phyloP scores from a whole-genome alignment of 1,140 invertebrate species.

The Muscidifurax raptorellus region DNA sequence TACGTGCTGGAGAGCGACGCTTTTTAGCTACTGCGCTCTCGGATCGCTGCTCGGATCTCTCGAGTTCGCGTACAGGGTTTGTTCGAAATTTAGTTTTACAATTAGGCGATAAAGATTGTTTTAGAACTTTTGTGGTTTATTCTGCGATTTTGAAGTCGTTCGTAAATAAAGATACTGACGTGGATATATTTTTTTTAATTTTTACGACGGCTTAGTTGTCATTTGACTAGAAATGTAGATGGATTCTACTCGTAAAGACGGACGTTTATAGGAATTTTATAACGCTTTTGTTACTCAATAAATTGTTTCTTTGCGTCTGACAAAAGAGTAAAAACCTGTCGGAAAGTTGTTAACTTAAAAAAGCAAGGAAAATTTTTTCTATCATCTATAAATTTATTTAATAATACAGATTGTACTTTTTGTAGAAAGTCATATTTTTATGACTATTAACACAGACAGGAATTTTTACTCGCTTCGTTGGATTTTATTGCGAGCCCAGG shows the following conservation, averaged over 20 bases:
- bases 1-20: neutral
- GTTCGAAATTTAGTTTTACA: neutral
- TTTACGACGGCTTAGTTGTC: conserved; percentile 32
- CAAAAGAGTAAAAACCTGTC: neutral
- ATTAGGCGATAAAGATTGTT: conserved; percentile 1
- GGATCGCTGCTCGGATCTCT: neutral
- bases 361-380: neutral
- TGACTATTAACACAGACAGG: neutral
- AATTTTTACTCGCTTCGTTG: neutral
- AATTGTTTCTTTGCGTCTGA: conserved; percentile 4
- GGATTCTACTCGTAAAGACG: neutral
- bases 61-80: neutral
- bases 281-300: conserved; percentile 18
- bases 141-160: no score
- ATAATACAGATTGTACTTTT: neutral
- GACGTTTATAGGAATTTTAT: neutral
- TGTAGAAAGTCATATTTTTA: neutral
- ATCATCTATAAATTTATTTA: neutral
- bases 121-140: no score
- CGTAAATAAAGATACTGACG: neutral
- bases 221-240: neutral
- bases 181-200: neutral
- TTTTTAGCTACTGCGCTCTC: neutral
- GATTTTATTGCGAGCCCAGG: neutral
- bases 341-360: neutral